phyloP scores from a whole-genome alignment of 2,113 vertebrate species.

The Malaclemys terrapin region DNA sequence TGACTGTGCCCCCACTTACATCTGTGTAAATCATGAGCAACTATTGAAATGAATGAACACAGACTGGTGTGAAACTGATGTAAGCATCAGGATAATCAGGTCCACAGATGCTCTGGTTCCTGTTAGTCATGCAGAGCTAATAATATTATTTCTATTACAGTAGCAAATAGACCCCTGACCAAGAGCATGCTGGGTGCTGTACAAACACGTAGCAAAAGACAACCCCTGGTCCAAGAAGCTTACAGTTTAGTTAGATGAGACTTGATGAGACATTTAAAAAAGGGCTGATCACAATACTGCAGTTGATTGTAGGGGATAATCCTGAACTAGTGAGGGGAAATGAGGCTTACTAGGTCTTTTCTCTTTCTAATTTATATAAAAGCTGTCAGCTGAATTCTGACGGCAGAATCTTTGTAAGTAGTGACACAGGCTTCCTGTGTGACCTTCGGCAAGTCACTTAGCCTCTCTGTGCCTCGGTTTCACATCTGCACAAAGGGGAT shows the following conservation, averaged over 20 bases:
- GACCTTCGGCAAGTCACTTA: background rate
- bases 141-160: constrained; percentile 33
- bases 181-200: background rate
- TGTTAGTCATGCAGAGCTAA: background rate
- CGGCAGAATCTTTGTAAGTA: background rate
- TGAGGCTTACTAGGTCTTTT: rapidly evolving
- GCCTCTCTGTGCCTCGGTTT: background rate
- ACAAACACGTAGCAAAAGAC: background rate
- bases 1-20: background rate
- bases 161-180: background rate
- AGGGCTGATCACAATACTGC: rapidly evolving
- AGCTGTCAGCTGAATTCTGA: background rate
- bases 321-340: rapidly evolving
- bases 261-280: background rate
- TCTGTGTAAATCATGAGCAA: background rate
- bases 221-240: background rate
- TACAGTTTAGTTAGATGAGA: constrained; percentile 20
- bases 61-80: rapidly evolving
- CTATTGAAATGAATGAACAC: background rate
- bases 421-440: background rate
- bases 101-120: constrained; percentile 38
- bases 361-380: rapidly evolving
- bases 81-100: background rate
- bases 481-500: background rate
- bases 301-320: background rate